A percentile compares a stretch with the other conserved stretches of the same genome.
Conservation (phyloP, 2,797 vertebrate species). For the Uromys caudimaculatus region DNA sequence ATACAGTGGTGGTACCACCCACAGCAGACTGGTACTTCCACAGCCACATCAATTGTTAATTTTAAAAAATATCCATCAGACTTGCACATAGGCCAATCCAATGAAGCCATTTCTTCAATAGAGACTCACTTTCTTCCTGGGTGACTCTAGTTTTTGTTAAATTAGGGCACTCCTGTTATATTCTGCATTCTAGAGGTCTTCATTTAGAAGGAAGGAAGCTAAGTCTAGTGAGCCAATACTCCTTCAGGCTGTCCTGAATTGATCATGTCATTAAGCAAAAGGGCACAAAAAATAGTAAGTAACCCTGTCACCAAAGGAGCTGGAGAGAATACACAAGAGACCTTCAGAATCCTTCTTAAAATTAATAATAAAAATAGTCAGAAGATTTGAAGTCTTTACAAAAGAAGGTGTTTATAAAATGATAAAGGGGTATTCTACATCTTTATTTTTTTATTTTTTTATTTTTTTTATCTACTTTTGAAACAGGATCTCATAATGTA, state of each 20-base stretch:
- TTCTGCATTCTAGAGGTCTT: background rate
- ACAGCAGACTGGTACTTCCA: background rate
- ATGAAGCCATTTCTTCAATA: background rate
- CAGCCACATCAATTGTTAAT: background rate
- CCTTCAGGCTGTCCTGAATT: background rate
- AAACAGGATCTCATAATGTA: background rate
- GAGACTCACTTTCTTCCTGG: background rate
- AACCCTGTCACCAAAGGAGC: background rate
- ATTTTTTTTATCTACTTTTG: background rate
- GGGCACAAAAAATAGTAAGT: background rate
- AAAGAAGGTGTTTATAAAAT: background rate
- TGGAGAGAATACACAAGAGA: background rate
- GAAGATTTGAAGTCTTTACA: conserved; percentile 11
- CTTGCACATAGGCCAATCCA: background rate
- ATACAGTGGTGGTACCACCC: too few relatives aligned
- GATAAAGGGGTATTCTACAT: background rate
- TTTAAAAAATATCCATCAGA: background rate
- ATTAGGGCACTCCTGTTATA: background rate
- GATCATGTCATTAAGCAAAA: conserved; percentile 8
- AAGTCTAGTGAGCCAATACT: background rate
- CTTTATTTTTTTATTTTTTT: background rate
- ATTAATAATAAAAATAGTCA: conserved; percentile 9
- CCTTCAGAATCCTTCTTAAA: background rate
- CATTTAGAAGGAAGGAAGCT: background rate
- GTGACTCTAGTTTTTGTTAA: background rate